Evolutionary conservation across 92 coral and sea anemone species (phyloP), one percentile per base, ranked within the genome.

Genomic region (Epizoanthus rinbou): DNA sequence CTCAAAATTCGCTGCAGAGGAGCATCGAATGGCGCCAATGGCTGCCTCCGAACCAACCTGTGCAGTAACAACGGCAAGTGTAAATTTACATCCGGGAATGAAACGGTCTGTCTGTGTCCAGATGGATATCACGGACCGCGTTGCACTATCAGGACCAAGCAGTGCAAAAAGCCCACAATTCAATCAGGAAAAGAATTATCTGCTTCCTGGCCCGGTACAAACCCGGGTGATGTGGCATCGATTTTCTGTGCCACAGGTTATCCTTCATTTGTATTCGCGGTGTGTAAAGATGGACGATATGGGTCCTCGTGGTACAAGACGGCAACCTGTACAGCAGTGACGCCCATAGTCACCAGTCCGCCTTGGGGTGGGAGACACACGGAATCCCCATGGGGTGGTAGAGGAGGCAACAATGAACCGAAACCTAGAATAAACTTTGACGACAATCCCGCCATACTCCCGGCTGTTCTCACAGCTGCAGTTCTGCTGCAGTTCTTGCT

Each of bases 21-120:
- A 4, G 69, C 86, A 64, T 11, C 82, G 8, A 86, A 90, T 25
- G 86, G 85, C 23, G 58, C 47, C 2, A 88, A 90, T 68, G 62
- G 60, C 41, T 92, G 97, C 47, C 66, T 60, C 22, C 65, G 2
- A 24, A 85, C 41, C 19, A 80, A 25, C 31, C 97, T 90, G 4
- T 92, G 97, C 64, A 18, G 84, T 41, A 82, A 69, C 60, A 80
- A 76, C 8, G 89, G 82, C 0, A 82, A 65, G 0, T 92, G 97
- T 80, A 75, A 76, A 4, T 92, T 75, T 62, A 92, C 93, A 31
- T 85, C 92, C 80, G 97, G 97, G 56, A 90, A 92, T 56, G 97
- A 92, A 84, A 92, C 93, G 9, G 75, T 92, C 10, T 92, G 97
- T 79, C 75, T 90, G 35, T 92, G 97, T 47, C 14, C 86, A 31